Conservation (phyloP, 2,797 vertebrate species). For the Sebastes baramenuke region DNA sequence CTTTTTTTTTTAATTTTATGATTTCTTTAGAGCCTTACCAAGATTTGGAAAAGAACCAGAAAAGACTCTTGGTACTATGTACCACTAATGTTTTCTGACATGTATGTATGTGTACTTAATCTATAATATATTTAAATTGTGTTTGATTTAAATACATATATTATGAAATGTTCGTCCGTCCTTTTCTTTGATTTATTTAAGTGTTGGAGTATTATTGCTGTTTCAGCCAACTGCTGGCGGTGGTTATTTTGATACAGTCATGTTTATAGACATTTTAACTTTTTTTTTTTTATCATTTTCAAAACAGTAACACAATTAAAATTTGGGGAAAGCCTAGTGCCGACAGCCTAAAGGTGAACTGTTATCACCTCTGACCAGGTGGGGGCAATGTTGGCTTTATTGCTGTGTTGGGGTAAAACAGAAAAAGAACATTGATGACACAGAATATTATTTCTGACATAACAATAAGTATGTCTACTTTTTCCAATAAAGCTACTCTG, state of each 20-base stretch:
- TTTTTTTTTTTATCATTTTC: background rate
- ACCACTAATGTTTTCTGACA: conserved; percentile 94
- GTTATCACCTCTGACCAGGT: conserved; percentile 42
- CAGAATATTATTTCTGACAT: background rate
- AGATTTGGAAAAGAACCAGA: conserved; percentile 86
- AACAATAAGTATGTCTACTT: background rate
- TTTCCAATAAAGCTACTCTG: background rate
- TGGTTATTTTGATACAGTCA: background rate
- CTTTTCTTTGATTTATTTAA: background rate
- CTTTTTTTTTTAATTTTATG: conserved; percentile 19
- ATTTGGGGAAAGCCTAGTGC: background rate
- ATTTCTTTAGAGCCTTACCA: conserved; percentile 85
- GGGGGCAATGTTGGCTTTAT: conserved; percentile 60
- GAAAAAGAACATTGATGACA: background rate
- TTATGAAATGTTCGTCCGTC: conserved; percentile 83
- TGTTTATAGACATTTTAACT: background rate
- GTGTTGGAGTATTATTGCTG: background rate
- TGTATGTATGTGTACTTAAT: conserved; percentile 97
- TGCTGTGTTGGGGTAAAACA: background rate
- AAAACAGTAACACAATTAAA: background rate
- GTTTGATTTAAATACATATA: conserved; percentile 97
- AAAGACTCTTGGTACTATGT: conserved; percentile 98
- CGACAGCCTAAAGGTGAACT: background rate
- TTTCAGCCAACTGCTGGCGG: background rate
- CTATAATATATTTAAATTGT: conserved; percentile 99